These are phyloP conservation scores for Sceliomorpha sp. DNA, from an alignment of 2,888 invertebrate genomes.

Conservation along the genomic window DNA sequence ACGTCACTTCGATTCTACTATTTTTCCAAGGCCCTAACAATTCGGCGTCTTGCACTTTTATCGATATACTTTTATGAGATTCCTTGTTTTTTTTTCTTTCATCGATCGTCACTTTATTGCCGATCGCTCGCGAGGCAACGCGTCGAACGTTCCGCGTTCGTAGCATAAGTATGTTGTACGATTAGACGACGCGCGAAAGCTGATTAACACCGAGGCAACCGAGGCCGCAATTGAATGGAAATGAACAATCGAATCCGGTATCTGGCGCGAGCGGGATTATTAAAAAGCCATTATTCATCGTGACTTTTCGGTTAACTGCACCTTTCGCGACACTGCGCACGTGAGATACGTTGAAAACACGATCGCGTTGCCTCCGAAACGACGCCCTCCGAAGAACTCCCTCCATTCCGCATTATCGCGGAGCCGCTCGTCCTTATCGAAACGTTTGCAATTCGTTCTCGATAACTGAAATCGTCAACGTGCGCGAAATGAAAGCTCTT, in stretches of 20 bases:
- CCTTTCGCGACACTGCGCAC: constrained; percentile 10
- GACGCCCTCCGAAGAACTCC: constrained; percentile 31
- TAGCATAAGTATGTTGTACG: too few species aligned
- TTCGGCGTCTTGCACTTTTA: too few species aligned
- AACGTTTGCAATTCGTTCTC: constrained; percentile 36
- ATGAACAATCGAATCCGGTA: constrained; percentile 21
- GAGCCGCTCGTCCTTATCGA: constrained; percentile 34
- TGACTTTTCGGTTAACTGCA: constrained; percentile 24
- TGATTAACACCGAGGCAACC: too few species aligned
- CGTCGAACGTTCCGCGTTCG: too few species aligned
- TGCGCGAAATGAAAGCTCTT: constrained; percentile 32
- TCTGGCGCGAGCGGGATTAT: constrained; percentile 22
- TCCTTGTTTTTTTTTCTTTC: too few species aligned
- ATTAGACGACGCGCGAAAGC: too few species aligned
- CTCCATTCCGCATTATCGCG: constrained; percentile 17
- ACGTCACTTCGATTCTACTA: too few species aligned
- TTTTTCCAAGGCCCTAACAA: too few species aligned
- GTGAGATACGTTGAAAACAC: constrained; percentile 21
- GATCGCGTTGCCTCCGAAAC: constrained; percentile 8
- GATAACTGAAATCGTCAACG: constrained; percentile 35
- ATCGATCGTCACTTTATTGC: too few species aligned
- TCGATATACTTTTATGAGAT: too few species aligned
- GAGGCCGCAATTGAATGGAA: constrained; percentile 4
- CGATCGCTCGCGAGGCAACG: too few species aligned
- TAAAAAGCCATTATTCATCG: constrained; percentile 23